phyloP scores from a whole-genome alignment of 2,113 vertebrate species.

The Perca flavescens region DNA sequence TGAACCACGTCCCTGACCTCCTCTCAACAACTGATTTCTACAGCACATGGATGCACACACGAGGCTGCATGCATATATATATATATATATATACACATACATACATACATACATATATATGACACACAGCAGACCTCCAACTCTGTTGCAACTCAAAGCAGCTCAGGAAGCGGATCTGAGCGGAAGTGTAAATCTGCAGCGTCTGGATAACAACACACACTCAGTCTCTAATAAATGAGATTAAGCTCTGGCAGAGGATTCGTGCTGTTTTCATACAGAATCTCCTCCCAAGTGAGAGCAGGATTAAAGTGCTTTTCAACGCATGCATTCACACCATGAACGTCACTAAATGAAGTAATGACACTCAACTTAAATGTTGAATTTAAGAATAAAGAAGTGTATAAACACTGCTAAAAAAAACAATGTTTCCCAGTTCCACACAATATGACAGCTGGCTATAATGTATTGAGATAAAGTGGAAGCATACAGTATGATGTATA shows the following conservation, averaged over 20 bases:
- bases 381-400: background rate
- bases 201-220: constrained; percentile 15
- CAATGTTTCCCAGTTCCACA: too few relatives aligned
- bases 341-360: background rate
- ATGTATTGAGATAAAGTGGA: too few relatives aligned
- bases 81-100: too few relatives aligned
- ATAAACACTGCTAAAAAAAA: background rate
- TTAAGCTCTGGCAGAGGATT: background rate
- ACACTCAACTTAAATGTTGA: too few relatives aligned
- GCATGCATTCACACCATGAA: background rate
- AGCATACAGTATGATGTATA: too few relatives aligned
- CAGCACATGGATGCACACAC: background rate
- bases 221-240: constrained; percentile 6
- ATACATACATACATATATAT: background rate
- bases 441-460: too few relatives aligned
- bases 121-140: background rate
- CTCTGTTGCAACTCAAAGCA: background rate
- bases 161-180: background rate
- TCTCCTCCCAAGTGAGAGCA: background rate
- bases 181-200: background rate
- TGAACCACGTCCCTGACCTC: background rate
- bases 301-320: background rate
- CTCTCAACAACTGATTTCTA: background rate
- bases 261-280: background rate
- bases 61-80: background rate